Base-by-base conservation (phyloP, 1,140 invertebrate genomes). In the Trichonephila inaurata region DNA sequence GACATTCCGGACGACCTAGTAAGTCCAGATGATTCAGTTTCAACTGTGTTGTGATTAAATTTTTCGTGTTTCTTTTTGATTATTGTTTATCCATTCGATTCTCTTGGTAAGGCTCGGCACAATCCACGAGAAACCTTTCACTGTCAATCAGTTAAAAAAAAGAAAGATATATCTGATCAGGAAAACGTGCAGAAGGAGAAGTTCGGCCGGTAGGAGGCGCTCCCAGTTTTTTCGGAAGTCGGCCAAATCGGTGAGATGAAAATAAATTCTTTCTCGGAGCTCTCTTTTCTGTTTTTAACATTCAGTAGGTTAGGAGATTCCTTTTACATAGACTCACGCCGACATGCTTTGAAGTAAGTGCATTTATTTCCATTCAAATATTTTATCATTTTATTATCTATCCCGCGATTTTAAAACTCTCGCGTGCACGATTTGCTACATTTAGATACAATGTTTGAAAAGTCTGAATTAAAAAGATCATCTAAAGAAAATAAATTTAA, bases 201-300 rank as follows among this genome's bases (percentile, higher is more conserved):
- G 82, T 18, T 40, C 1, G 44, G 28, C 18, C 24, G 60, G 14
- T 44, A 93, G 92, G 51, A 21, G 92, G 85, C 92, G 92, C 92
- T 89, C 21, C 69, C 61, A n/a, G 7, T 2, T 28, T 28, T 28
- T 81, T 93, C 64, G 83, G 92, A 88, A 82, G 66, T 21, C 44
- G 64, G 92, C 92, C 92, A 93, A 93, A 93, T 93, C 64, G 85
- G 33, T 28, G 82, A 6, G 92, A 93, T 93, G 85, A 93, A 85
- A 93, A 93, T 93, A 93, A 93, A 62, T 93, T 88, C 85, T 87
- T 92, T 87, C 83, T 60, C 83, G 92, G 92, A 10, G 44, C 92
- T 81, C 92, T 81, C 86, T 69, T 85, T 93, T 88, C 92, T 88
- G 92, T 93, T 93, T 93, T 93, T 93, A 93, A 88, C 92, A 72